Evolutionary conservation across 1,140 invertebrate genomes (phyloP).

Genomic region (Stratiolaelaps scimitus): DNA sequence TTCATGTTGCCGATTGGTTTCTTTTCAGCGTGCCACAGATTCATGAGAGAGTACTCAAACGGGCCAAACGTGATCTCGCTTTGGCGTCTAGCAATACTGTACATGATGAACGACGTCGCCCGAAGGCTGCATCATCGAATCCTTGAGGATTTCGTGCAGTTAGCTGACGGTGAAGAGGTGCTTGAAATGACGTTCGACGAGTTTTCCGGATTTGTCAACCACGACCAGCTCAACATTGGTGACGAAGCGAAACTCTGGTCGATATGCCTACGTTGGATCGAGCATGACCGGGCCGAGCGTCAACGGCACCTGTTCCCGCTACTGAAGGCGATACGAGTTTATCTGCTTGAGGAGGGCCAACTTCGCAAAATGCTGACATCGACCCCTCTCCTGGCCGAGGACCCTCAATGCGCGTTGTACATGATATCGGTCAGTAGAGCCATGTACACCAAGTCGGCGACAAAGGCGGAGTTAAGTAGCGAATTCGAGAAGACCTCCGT

Average conservation of each 20-base stretch:
- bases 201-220: conserved; percentile 46
- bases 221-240: conserved; percentile 57
- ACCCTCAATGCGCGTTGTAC: conserved; percentile 35
- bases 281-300: conserved; percentile 45
- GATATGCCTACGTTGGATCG: conserved; percentile 52
- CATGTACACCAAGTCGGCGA: conserved; percentile 41
- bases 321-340: conserved; percentile 52
- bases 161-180: conserved; percentile 41
- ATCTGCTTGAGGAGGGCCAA: conserved; percentile 52
- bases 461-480: conserved; percentile 39
- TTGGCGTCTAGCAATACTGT: background rate
- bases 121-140: background rate
- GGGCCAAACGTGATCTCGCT: conserved; percentile 1
- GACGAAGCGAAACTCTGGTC: conserved; percentile 55
- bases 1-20: background rate
- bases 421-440: conserved; percentile 37
- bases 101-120: conserved; percentile 9
- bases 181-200: conserved; percentile 46
- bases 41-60: background rate
- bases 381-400: conserved; percentile 38
- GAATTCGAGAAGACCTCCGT: background rate
- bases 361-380: conserved; percentile 49
- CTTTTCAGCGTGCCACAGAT: conserved; percentile 14
- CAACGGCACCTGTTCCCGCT: conserved; percentile 47
- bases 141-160: conserved; percentile 1